Percentiles rank a stretch among this genome's conserved stretches.
Conservation (phyloP, 1,140 invertebrate species). For the Laupala kohalensis region DNA sequence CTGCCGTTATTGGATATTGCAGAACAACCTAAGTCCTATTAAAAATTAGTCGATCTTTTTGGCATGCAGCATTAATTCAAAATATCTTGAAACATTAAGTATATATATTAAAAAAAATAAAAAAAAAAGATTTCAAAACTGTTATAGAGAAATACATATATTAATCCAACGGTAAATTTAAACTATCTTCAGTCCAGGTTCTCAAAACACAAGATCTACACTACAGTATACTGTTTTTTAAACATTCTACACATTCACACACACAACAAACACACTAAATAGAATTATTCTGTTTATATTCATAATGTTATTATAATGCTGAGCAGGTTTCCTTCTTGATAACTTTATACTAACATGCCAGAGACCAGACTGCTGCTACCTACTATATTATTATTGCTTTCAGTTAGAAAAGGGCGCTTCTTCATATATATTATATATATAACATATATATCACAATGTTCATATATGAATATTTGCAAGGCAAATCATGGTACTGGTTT, state of each 20-base stretch:
- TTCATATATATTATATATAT: conserved; percentile 5
- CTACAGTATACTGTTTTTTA: conserved; percentile 8
- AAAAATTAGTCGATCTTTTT: background rate
- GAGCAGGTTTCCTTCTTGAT: conserved; percentile 16
- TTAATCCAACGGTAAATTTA: background rate
- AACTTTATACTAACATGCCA: conserved; percentile 10
- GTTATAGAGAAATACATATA: background rate
- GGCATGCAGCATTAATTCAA: background rate
- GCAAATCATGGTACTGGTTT: conserved; percentile 9
- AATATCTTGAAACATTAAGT: background rate
- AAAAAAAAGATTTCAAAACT: background rate
- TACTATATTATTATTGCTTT: conserved; percentile 16
- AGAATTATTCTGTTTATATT: conserved; percentile 15
- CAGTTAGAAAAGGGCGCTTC: conserved; percentile 4
- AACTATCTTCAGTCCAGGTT: conserved; percentile 5
- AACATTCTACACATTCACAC: conserved; percentile 13
- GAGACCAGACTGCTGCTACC: conserved; percentile 13
- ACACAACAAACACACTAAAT: conserved; percentile 16
- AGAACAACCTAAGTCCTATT: background rate
- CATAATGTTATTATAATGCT: conserved; percentile 13
- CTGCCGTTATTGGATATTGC: background rate
- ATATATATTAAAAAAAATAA: background rate
- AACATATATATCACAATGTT: background rate
- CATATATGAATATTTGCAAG: conserved; percentile 9
- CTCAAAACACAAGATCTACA: conserved; percentile 11